Base-by-base conservation (phyloP, 2,797 vertebrate species). In the Labeo calbasu region DNA sequence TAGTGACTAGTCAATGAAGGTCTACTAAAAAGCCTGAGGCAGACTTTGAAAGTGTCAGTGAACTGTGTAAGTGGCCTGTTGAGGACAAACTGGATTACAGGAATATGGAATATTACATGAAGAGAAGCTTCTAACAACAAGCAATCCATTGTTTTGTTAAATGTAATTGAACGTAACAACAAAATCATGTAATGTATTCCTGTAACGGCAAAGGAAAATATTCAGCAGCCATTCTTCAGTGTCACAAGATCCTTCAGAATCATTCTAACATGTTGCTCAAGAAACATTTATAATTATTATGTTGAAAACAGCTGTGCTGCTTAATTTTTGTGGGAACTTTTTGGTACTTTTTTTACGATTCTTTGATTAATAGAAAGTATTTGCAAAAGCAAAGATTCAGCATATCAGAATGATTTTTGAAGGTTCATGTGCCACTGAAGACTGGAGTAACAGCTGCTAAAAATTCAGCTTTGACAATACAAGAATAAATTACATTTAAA, bases 41-140 rank as follows among this genome's bases (percentile, higher is more conserved):
- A 70, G 75, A 84, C 61, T 83, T 53, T 83, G n/a, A 77, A 83
- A 77, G 71, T 50, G 46, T 12, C 70, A 69, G 23, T 77, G 40
- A 59, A 59, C 23, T 69, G 73, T 59, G 51, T 59, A 57, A 77
- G 43, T 8, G 9, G 65, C 40, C 65, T 57, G 21, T 46, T 23
- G 75, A 70, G 65, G 75, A 36, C 13, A 0, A 59, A 70, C 51
- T 50, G 14, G 11, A 84, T 78, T 61, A 61, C 21, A 63, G 3
- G 12, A 78, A 78, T 50, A 78, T 48, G 21, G 19, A n/a, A 61
- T 66, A 68, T 76, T 15, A 76, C 59, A 55, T 55, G 0, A 21
- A 53, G 15, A 77, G n/a, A 57, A 57, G 66, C 61, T 51, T 48
- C 11, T 2, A 83, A 77, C 17, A 77, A 69, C 7, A 77, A 40